phyloP scores from a whole-genome alignment of 23 tunicate genomes.

The Clavelina lepadiformis region DNA sequence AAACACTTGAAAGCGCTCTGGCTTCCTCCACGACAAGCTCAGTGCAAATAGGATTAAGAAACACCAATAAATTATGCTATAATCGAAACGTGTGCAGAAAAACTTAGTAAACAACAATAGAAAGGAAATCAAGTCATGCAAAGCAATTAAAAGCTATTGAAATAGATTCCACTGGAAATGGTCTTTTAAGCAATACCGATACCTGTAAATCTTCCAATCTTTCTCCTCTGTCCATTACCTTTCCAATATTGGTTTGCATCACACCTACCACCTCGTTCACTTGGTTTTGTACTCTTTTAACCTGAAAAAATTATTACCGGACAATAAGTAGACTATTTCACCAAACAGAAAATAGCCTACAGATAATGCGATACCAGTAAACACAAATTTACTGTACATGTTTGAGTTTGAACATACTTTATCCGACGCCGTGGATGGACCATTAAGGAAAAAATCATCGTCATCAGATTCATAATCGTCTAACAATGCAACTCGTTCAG shows the following conservation, averaged over 20 bases:
- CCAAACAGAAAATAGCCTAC: background rate
- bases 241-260: constrained; percentile 75
- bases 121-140: background rate
- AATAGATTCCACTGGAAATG: background rate
- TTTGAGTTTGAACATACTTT: constrained; percentile 21
- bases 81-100: too few relatives aligned
- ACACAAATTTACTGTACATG: background rate
- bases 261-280: constrained; percentile 93
- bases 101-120: background rate
- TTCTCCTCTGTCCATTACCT: constrained; percentile 81
- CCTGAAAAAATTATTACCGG: constrained; percentile 12
- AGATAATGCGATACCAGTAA: background rate
- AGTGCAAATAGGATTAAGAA: too few relatives aligned
- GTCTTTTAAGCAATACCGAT: too few relatives aligned
- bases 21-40: too few relatives aligned
- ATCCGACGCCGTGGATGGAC: constrained; percentile 65
- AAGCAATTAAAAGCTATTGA: background rate
- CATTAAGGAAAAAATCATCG: constrained; percentile 86
- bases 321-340: background rate
- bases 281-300: constrained; percentile 72
- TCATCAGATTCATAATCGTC: constrained; percentile 71
- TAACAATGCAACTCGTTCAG: constrained; percentile 69
- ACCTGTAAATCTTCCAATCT: constrained; percentile 81
- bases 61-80: too few relatives aligned
- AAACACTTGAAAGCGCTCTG: too few relatives aligned